Conservation (phyloP, 2,113 vertebrate genomes). For the Tinamus guttatus region DNA sequence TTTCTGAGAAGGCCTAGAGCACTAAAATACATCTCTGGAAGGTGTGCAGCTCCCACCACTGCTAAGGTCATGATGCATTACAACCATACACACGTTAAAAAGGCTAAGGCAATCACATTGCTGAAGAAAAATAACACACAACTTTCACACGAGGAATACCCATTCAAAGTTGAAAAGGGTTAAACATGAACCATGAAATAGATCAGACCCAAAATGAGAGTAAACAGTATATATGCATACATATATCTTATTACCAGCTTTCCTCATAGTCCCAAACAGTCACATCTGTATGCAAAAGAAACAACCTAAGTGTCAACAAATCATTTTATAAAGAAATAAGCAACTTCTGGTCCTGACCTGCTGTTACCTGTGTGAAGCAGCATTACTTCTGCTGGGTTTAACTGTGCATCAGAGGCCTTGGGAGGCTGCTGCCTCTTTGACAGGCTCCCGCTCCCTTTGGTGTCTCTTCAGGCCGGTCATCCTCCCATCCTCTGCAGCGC, state of each 20-base stretch:
- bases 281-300: conserved; percentile 16
- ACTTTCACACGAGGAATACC: neutral
- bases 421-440: conserved; percentile 10
- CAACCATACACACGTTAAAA: neutral
- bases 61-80: neutral
- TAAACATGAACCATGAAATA: neutral
- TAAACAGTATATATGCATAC: neutral
- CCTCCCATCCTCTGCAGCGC: neutral
- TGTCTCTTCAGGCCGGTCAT: conserved; percentile 30
- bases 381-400: conserved; percentile 36
- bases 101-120: neutral
- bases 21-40: neutral
- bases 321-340: conserved; percentile 36
- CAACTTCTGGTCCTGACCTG: neutral
- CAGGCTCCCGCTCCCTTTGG: neutral
- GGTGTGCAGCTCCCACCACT: neutral
- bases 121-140: neutral
- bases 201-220: neutral
- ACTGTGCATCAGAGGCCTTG: neutral
- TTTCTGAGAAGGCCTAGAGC: neutral
- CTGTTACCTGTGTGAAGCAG: conserved; percentile 10
- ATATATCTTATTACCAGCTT: neutral
- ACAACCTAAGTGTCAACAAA: conserved; percentile 15
- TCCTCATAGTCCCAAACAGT: neutral
- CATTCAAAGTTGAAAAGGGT: neutral